Base-by-base conservation (phyloP, 2,113 vertebrate species). In the Ariopsis seemanni region DNA sequence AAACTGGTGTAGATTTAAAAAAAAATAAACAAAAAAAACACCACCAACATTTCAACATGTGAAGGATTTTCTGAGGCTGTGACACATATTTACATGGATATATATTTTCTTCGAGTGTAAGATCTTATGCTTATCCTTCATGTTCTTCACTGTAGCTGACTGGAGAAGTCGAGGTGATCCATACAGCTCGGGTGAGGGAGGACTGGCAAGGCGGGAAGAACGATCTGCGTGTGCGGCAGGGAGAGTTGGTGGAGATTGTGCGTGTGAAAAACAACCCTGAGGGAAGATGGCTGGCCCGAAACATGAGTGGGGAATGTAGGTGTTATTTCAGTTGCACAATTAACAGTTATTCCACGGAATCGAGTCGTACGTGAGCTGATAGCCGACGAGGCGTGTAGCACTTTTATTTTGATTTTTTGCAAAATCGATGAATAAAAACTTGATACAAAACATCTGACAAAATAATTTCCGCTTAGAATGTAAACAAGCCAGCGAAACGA, bases 241-340 rank as follows among this genome's bases (percentile, higher is more conserved):
- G 94, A 1, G 94, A 96, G 0, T 91, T 20, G 1, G 91, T 96
- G 78, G 95, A 96, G 87, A 95, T 96, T 52, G 74, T 96, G 5
- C 89, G 95, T 53, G 91, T 95, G 48, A 93, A 93, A 27, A 90
- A 95, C 71, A 96, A 95, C 85, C 96, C 96, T 0, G 93, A 89
- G 71, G 95, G 96, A 4, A 95, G 91, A 91, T 96, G 96, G 95
- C 77, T 96, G 83, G 95, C 93, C 22, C 93, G 94, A 50, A 91
- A 93, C 3, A 3, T 91, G 20, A 90, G 42, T 0, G 93, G 94
- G 91, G 92, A 84, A 88, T 96, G 95, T 96, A 88, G 94, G 95
- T 93, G 71, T 85, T 5, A 25, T 25, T 58, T 48, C 9, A 57
- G 17, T 9, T 15, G 14, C 63, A 55, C 60, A 20, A 11, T 34